phyloP scores from a whole-genome alignment of 2,888 invertebrate species.

The Trilocha varians region DNA sequence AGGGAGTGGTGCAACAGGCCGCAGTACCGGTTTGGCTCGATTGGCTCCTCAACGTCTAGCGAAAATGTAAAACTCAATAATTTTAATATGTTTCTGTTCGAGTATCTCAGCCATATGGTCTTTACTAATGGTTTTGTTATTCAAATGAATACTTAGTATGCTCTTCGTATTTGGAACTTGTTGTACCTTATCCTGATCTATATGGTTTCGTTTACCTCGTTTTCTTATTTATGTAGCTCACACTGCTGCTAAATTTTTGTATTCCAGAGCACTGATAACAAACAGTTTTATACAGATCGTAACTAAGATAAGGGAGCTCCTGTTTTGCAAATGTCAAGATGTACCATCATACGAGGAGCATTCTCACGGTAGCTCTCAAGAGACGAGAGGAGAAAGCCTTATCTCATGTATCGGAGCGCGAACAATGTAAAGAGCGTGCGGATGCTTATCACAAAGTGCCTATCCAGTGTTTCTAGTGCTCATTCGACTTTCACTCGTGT shows the following conservation, averaged over 20 bases:
- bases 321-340: constrained; percentile 49
- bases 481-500: constrained; percentile 56
- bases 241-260: constrained; percentile 8
- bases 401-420: constrained; percentile 62
- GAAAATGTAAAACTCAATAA: constrained; percentile 45
- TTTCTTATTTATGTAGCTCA: constrained; percentile 3
- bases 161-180: not conserved
- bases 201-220: constrained; percentile 3
- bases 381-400: constrained; percentile 61
- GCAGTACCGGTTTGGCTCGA: constrained; percentile 46
- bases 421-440: constrained; percentile 67
- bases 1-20: constrained; percentile 45
- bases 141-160: constrained; percentile 5
- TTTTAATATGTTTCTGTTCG: constrained; percentile 43
- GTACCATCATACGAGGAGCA: constrained; percentile 31
- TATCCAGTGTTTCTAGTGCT: constrained; percentile 49
- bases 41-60: constrained; percentile 64
- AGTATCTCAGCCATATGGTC: constrained; percentile 42
- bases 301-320: constrained; percentile 33
- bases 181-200: not conserved
- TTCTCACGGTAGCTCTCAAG: constrained; percentile 65
- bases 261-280: constrained; percentile 13
- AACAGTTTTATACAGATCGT: constrained; percentile 29
- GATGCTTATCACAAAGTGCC: constrained; percentile 56
- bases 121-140: constrained; percentile 11